These are phyloP conservation scores for Archips crataeganus DNA, from an alignment of 2,888 invertebrate genomes.

Conservation along the genomic window DNA sequence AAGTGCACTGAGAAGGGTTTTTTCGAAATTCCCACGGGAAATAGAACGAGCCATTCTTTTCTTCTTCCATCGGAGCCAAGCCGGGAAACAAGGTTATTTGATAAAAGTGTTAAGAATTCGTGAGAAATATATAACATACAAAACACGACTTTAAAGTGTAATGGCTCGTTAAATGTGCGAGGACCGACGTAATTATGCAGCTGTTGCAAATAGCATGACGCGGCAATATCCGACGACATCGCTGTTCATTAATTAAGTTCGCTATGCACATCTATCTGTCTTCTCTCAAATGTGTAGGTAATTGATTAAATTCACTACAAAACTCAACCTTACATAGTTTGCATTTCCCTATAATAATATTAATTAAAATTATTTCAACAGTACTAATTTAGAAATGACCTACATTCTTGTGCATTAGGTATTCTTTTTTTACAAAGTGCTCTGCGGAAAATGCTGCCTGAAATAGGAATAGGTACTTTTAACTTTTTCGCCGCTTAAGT, in stretches of 20 bases:
- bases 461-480: not conserved
- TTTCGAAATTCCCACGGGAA: too few relatives aligned
- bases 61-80: too few relatives aligned
- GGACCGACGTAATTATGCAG: constrained; percentile 7
- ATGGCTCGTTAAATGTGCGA: constrained; percentile 5
- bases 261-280: not conserved
- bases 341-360: not conserved
- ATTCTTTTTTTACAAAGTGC: not conserved
- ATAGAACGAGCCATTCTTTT: too few relatives aligned
- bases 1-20: too few relatives aligned
- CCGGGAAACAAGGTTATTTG: not conserved
- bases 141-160: constrained; percentile 6
- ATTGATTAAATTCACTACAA: not conserved
- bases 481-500: not conserved
- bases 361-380: not conserved
- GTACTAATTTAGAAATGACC: not conserved
- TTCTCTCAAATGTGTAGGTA: not conserved
- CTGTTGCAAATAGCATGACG: constrained; percentile 11
- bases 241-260: constrained; percentile 9
- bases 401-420: not conserved
- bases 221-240: constrained; percentile 11
- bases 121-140: not conserved
- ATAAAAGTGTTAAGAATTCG: not conserved
- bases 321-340: not conserved
- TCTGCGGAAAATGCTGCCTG: not conserved